Conservation (phyloP, 2,113 vertebrate genomes). For the Sardina pilchardus region DNA sequence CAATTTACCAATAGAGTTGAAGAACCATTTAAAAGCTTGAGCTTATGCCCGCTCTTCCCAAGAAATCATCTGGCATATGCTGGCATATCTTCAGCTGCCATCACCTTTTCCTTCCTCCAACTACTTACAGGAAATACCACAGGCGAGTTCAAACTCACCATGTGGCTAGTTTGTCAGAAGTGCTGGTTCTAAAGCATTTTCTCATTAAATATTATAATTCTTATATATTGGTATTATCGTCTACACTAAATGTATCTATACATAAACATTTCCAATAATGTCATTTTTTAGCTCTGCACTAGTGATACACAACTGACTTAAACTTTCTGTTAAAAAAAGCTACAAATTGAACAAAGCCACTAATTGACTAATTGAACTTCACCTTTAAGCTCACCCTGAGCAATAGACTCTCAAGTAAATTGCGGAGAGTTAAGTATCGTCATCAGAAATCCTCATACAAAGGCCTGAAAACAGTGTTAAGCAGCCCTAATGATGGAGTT, state of each 20-base stretch:
- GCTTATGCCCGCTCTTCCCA: neutral
- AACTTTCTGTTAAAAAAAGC: too few species aligned
- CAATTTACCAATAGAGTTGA: neutral
- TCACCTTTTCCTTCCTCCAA: constrained; percentile 5
- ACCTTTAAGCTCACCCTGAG: neutral
- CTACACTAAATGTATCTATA: neutral
- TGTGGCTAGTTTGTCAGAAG: neutral
- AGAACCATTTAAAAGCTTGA: neutral
- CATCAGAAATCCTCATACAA: neutral
- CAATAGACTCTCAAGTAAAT: neutral
- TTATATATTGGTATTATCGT: too few species aligned
- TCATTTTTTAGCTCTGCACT: too few species aligned
- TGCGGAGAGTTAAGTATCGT: too few species aligned
- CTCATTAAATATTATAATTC: neutral
- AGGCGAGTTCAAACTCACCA: neutral
- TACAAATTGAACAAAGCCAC: too few species aligned
- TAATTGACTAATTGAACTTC: too few species aligned
- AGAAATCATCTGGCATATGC: neutral
- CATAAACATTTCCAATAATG: too few species aligned
- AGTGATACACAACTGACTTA: too few species aligned
- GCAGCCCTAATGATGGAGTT: neutral
- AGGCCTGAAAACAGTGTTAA: neutral
- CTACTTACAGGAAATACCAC: neutral
- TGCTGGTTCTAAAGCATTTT: neutral
- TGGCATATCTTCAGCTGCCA: neutral